These are phyloP conservation scores for Lycia hirtaria DNA, from an alignment of 2,888 invertebrate species.

Conservation along the genomic window DNA sequence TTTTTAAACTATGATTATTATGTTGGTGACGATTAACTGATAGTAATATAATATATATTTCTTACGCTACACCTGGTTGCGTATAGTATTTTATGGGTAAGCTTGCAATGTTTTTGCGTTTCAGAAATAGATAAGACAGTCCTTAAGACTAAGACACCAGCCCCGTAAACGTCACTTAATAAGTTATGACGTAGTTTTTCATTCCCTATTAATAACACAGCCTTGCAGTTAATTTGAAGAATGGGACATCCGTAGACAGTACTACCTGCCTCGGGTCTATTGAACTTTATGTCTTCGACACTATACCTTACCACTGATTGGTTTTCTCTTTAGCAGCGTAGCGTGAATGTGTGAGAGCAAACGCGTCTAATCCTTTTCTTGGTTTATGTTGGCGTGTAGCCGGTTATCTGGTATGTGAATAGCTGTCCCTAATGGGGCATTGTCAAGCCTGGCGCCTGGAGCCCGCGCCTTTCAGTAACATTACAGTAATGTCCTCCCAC, in stretches of 20 bases:
- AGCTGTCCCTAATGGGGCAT: constrained; percentile 59
- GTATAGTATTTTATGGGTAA: too few relatives aligned
- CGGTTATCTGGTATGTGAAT: constrained; percentile 48
- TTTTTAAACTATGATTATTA: too few relatives aligned
- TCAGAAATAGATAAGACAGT: background rate
- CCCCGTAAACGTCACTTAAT: background rate
- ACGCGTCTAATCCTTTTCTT: constrained; percentile 31
- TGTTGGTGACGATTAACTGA: too few relatives aligned
- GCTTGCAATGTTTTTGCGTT: background rate
- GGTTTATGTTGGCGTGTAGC: constrained; percentile 35
- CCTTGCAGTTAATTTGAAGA: constrained; percentile 10
- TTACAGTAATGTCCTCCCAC: constrained; percentile 60
- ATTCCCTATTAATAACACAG: background rate
- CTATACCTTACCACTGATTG: constrained; percentile 16
- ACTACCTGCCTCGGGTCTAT: background rate
- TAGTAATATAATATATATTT: too few relatives aligned
- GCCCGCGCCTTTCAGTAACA: constrained; percentile 52
- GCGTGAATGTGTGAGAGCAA: constrained; percentile 27
- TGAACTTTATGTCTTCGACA: constrained; percentile 11
- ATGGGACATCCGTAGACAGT: constrained; percentile 1
- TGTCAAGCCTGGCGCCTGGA: constrained; percentile 57
- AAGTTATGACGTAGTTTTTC: constrained; percentile 7
- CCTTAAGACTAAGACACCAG: too few relatives aligned
- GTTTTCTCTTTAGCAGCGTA: constrained; percentile 19
- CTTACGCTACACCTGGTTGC: too few relatives aligned